phyloP scores from a whole-genome alignment of 2,113 vertebrate species.

The Butorides virescens region DNA sequence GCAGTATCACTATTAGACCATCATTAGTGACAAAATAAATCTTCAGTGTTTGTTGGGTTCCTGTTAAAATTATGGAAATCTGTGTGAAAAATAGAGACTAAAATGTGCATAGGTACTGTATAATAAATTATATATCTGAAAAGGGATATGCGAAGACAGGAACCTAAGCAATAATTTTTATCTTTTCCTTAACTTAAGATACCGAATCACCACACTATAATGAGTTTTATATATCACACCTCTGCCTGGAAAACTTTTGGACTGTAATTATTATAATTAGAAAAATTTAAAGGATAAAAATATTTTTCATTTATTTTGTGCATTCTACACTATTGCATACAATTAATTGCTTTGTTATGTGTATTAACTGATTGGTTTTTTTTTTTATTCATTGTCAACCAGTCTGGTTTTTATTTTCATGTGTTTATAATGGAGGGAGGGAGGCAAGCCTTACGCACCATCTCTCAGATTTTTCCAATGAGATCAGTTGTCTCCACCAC shows the following conservation, averaged over 20 bases:
- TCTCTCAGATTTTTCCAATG: background rate
- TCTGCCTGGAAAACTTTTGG: background rate
- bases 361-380: accelerated
- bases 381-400: background rate
- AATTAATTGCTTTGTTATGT: background rate
- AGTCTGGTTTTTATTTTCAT: background rate
- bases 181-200: background rate
- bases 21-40: background rate
- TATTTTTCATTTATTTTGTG: background rate
- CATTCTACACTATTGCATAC: background rate
- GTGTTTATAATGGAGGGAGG: background rate
- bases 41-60: background rate
- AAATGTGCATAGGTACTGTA: background rate
- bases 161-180: background rate
- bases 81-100: background rate
- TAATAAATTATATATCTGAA: background rate
- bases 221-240: background rate
- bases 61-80: background rate
- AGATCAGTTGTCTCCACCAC: background rate
- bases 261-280: background rate
- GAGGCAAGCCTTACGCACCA: background rate
- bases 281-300: background rate
- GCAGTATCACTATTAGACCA: background rate
- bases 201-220: background rate
- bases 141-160: background rate